Evolutionary conservation across 92 coral and sea anemone genomes (phyloP).

Genomic region (Phenganax marumi): DNA sequence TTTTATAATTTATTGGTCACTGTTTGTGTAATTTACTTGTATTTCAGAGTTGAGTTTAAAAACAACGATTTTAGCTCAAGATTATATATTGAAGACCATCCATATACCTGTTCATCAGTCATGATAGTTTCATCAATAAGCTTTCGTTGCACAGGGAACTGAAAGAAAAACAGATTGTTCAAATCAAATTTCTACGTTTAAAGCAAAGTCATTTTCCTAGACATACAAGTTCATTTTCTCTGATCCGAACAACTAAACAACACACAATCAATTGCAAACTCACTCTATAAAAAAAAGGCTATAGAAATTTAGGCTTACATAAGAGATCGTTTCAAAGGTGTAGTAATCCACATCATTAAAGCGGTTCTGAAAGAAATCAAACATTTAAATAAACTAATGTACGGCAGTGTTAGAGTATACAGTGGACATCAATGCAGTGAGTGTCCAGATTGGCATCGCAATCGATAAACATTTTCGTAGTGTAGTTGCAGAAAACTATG

Average conservation of each 20-base stretch:
- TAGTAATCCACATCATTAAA: constrained; percentile 71
- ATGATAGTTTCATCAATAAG: constrained; percentile 74
- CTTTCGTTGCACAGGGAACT: constrained; percentile 85
- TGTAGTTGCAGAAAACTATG: too few species aligned
- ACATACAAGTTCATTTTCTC: neutral
- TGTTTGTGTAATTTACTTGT: too few species aligned
- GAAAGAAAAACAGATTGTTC: neutral
- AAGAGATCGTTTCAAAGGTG: constrained; percentile 68
- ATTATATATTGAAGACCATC: neutral
- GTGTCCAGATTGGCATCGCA: too few species aligned
- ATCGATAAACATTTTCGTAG: too few species aligned
- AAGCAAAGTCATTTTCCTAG: neutral
- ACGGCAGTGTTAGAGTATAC: neutral
- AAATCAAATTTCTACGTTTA: neutral
- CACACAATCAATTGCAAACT: too few species aligned
- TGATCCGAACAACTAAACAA: too few species aligned
- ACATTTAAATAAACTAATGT: neutral
- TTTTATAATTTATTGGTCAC: too few species aligned
- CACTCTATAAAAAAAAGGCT: too few species aligned
- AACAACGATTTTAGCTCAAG: neutral
- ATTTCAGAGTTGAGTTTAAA: neutral
- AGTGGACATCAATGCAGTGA: too few species aligned
- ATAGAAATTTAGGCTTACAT: constrained; percentile 54
- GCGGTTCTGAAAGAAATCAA: constrained; percentile 58
- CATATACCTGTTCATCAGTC: constrained; percentile 82